Percentiles rank a stretch among this genome's conserved stretches.
Conservation (phyloP, 2,888 invertebrate genomes). For the Ochropleura leucogaster region DNA sequence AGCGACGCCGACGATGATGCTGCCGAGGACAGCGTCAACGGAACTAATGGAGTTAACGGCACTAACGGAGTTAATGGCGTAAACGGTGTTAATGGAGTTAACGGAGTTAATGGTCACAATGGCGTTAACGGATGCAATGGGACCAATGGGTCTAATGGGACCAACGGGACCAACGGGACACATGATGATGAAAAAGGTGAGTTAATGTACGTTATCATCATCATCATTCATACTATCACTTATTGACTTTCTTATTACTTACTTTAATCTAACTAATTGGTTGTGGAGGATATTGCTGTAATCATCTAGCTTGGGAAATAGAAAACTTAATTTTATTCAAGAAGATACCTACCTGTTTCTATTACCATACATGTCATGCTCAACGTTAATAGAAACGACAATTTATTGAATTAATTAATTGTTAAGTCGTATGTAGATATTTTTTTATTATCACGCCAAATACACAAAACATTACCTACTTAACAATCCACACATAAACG, state of each 20-base stretch:
- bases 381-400: background rate
- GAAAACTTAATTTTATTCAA: background rate
- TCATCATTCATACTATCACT: slow-evolving; percentile 41
- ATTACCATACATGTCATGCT: background rate
- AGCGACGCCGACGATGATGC: slow-evolving; percentile 77
- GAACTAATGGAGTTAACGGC: slow-evolving; percentile 55
- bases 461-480: background rate
- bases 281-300: background rate
- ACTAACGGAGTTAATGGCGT: slow-evolving; percentile 15
- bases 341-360: background rate
- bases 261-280: slow-evolving; percentile 1
- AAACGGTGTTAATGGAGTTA: slow-evolving; percentile 60
- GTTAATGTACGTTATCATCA: slow-evolving; percentile 61
- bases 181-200: slow-evolving; percentile 83
- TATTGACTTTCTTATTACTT: slow-evolving; percentile 28
- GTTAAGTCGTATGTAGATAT: background rate
- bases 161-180: slow-evolving; percentile 75
- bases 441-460: background rate
- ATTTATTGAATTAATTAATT: background rate
- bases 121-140: slow-evolving; percentile 73
- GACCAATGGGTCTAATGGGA: slow-evolving; percentile 78
- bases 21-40: slow-evolving; percentile 69
- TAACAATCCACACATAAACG: slow-evolving; percentile 12
- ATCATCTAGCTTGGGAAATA: slow-evolving; percentile 1
- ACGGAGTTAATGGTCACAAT: slow-evolving; percentile 72